These are phyloP conservation scores for Chironomus tentans DNA, from an alignment of 2,888 invertebrate species.

Conservation along the genomic window DNA sequence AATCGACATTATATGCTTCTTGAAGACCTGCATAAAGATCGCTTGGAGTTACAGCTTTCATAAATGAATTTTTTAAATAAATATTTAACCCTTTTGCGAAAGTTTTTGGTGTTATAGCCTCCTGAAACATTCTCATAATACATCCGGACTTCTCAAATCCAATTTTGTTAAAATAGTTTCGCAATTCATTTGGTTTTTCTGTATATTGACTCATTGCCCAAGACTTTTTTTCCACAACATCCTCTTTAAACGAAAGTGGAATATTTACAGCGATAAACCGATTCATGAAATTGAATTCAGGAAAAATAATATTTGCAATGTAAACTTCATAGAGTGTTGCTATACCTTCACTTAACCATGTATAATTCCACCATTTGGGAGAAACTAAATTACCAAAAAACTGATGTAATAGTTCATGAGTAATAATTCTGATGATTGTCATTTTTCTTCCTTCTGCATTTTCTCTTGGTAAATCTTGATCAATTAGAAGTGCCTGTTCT, in stretches of 20 bases:
- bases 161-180: slow-evolving; percentile 50
- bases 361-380: slow-evolving; percentile 53
- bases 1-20: not conserved
- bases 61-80: not conserved
- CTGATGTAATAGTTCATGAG: slow-evolving; percentile 51
- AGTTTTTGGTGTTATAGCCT: not conserved
- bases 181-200: slow-evolving; percentile 45
- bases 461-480: not conserved
- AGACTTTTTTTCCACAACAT: not conserved
- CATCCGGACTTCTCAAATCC: slow-evolving; percentile 54
- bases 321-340: slow-evolving; percentile 59
- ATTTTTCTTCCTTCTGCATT: slow-evolving; percentile 29
- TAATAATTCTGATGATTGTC: slow-evolving; percentile 44
- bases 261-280: slow-evolving; percentile 37
- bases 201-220: slow-evolving; percentile 47
- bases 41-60: not conserved
- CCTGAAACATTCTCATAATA: not conserved
- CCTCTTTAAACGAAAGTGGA: not conserved
- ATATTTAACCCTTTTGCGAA: slow-evolving; percentile 4
- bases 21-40: not conserved
- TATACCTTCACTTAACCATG: slow-evolving; percentile 59
- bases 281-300: slow-evolving; percentile 41
- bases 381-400: slow-evolving; percentile 64
- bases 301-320: slow-evolving; percentile 45
- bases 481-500: not conserved